Evolutionary conservation across 2,888 invertebrate species (phyloP).

Genomic region (Calameuta pallipes): DNA sequence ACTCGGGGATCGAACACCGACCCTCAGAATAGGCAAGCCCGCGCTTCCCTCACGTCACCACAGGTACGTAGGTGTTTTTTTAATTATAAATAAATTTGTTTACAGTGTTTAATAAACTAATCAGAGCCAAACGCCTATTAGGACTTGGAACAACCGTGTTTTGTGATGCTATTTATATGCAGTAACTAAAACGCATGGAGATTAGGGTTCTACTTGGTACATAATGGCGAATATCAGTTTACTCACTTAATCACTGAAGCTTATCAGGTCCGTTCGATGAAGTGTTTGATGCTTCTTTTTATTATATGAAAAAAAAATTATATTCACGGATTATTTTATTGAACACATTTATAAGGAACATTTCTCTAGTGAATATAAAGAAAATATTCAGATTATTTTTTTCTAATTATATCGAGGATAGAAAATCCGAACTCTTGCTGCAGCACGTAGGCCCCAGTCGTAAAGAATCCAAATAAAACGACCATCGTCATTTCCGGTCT

Average conservation of each 20-base stretch:
- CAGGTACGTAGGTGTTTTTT: neutral
- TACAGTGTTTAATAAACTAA: neutral
- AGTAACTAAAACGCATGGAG: neutral
- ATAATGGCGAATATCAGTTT: neutral
- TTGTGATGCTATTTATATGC: neutral
- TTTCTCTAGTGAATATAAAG: neutral
- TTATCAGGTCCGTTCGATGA: too few relatives aligned
- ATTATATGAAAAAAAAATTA: neutral
- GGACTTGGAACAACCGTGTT: neutral
- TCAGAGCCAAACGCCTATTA: neutral
- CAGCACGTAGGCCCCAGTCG: neutral
- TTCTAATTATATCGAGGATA: neutral
- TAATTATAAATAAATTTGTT: neutral
- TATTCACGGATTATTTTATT: neutral
- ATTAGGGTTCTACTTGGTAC: neutral
- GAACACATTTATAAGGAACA: neutral
- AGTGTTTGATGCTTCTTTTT: neutral
- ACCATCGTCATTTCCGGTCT: neutral
- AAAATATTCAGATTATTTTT: neutral
- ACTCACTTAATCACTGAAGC: too few relatives aligned
- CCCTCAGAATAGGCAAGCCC: constrained; percentile 41
- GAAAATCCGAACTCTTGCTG: neutral
- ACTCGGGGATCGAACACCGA: constrained; percentile 47
- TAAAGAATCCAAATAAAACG: neutral
- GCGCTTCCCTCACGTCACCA: constrained; percentile 23